These are phyloP conservation scores for Zophobas atratus DNA, from an alignment of 1,140 invertebrate species.

Conservation along the genomic window DNA sequence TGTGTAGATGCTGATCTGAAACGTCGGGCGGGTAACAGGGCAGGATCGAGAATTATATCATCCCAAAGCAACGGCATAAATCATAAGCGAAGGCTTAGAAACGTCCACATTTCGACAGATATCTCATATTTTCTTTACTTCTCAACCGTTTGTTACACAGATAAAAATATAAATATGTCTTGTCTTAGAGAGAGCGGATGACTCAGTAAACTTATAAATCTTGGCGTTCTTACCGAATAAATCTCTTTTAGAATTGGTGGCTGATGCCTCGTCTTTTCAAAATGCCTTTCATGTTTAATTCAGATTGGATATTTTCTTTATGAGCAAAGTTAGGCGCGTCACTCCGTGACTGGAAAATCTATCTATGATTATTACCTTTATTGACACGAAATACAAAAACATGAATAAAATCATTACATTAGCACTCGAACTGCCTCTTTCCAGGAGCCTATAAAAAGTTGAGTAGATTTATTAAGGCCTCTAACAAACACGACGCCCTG, in stretches of 20 bases:
- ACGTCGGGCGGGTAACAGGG: slow-evolving; percentile 16
- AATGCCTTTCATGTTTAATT: slow-evolving; percentile 61
- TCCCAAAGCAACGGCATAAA: slow-evolving; percentile 48
- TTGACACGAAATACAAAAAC: slow-evolving; percentile 54
- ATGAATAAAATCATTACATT: slow-evolving; percentile 54
- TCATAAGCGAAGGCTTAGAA: slow-evolving; percentile 55
- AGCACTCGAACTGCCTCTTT: slow-evolving; percentile 25
- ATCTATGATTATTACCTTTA: slow-evolving; percentile 62
- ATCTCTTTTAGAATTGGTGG: slow-evolving; percentile 55
- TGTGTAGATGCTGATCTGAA: slow-evolving; percentile 41
- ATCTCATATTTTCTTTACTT: slow-evolving; percentile 58
- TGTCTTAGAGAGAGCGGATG: slow-evolving; percentile 55
- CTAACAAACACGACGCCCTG: slow-evolving; percentile 21
- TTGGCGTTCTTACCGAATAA: slow-evolving; percentile 53
- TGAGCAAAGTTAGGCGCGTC: slow-evolving; percentile 56
- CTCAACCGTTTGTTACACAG: slow-evolving; percentile 58
- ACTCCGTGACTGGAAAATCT: slow-evolving; percentile 59
- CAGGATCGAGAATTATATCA: slow-evolving; percentile 53
- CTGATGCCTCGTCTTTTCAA: slow-evolving; percentile 50
- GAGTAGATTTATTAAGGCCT: slow-evolving; percentile 15
- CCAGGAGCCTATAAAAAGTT: background rate
- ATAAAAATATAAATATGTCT: slow-evolving; percentile 62
- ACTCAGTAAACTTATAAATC: slow-evolving; percentile 61
- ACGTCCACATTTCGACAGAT: slow-evolving; percentile 59
- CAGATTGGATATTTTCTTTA: slow-evolving; percentile 61